These are phyloP conservation scores for Gulo gulo DNA, from an alignment of 2,113 vertebrate species.

Conservation along the genomic window DNA sequence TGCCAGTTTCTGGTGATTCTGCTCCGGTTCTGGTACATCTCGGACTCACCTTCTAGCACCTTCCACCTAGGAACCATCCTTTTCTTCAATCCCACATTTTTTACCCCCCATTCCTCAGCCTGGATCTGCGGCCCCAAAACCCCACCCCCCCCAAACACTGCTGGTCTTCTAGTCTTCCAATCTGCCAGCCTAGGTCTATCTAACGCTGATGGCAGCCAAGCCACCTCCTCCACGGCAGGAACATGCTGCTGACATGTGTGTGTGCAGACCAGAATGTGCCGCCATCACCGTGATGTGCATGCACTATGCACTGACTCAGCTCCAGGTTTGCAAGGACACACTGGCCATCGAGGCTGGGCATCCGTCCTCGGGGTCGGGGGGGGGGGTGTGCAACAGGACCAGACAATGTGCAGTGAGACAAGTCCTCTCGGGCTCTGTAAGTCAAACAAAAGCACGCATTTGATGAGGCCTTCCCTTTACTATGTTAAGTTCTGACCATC, in stretches of 20 bases:
- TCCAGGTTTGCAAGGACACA: not conserved
- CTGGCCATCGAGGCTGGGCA: not conserved
- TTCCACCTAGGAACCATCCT: no score
- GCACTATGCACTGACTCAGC: not conserved
- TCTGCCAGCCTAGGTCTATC: not conserved
- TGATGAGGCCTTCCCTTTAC: not conserved
- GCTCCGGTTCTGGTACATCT: not conserved
- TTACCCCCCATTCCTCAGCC: not conserved
- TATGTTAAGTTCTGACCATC: not conserved
- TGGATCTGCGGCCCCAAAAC: not conserved
- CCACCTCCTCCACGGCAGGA: not conserved
- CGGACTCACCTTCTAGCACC: not conserved
- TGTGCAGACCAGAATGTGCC: not conserved
- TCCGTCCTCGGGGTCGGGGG: not conserved
- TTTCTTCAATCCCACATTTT: not conserved
- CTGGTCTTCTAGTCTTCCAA: no score
- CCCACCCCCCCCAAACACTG: not conserved
- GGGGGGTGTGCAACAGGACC: fast-evolving
- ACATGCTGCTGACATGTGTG: not conserved
- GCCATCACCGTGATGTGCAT: not conserved
- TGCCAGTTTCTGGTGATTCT: not conserved
- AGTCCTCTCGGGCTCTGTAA: not conserved
- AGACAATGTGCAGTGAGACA: not conserved
- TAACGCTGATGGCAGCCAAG: not conserved
- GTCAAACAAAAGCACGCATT: not conserved